phyloP scores from a whole-genome alignment of 2,797 vertebrate species.

The Cossypha dichroa region DNA sequence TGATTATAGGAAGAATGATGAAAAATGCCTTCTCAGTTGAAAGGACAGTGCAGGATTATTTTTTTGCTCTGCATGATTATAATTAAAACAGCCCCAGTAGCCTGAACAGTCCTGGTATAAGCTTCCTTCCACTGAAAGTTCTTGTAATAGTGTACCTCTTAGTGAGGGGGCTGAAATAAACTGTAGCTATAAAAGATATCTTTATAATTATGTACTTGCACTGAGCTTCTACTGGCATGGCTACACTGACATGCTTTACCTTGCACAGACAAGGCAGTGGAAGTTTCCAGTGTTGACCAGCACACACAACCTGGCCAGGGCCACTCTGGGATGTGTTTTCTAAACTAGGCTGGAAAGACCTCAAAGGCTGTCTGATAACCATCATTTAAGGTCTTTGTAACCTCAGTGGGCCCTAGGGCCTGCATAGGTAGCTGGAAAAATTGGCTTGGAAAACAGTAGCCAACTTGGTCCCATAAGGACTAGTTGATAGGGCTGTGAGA shows the following conservation, averaged over 20 bases:
- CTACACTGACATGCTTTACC: not conserved
- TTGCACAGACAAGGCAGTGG: not conserved
- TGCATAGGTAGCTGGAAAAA: not conserved
- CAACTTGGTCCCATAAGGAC: not conserved
- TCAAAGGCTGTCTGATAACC: not conserved
- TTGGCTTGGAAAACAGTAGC: not conserved
- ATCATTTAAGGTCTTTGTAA: too few species aligned
- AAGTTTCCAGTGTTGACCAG: not conserved
- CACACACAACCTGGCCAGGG: not conserved
- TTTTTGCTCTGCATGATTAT: not conserved
- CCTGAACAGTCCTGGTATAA: not conserved
- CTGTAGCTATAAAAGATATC: not conserved
- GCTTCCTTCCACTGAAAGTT: not conserved
- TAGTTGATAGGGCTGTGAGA: not conserved
- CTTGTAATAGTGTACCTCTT: not conserved
- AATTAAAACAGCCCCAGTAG: not conserved
- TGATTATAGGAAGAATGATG: not conserved
- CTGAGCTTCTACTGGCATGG: not conserved
- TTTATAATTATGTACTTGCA: not conserved
- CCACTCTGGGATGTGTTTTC: not conserved
- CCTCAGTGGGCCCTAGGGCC: not conserved
- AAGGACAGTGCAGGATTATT: not conserved
- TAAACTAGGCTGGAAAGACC: not conserved
- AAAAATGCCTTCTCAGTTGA: conserved; percentile 22
- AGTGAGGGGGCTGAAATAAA: not conserved